Evolutionary conservation across 2,113 vertebrate species (phyloP), one percentile per base, ranked within the genome.

Genomic region (Trematocara unimaculatum): DNA sequence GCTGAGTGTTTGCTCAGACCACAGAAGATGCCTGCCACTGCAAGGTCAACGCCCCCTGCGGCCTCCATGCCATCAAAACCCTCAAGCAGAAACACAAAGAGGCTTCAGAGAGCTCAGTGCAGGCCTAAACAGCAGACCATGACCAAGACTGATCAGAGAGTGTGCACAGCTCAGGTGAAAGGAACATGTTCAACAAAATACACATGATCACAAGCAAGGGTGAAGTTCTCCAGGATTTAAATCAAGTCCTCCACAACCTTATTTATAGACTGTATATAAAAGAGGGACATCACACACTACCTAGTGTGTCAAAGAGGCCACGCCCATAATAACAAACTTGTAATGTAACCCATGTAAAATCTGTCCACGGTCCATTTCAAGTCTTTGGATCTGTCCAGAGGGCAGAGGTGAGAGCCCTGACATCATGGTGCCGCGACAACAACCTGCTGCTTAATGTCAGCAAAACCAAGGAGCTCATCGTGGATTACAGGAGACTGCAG

Each of bases 1-100:
- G 64, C 62, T 17, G 79, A 72, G 54, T 40, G 79, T 49, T 84
- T 49, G 67, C 29, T 70, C 85, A 31, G 55, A 10, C 81, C 3
- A 8, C 74, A 49, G 81, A 84, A 74, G 91, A 88, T 89, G 84
- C 78, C 90, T 92, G 91, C 83, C 84, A 49, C 87, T 4, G 81
- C 14, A 89, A 89, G 92, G 87, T 94, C 93, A 81, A 38, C 31
- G 56, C 74, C 89, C 87, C 85, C 67, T 8, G 51, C 14, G 77
- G 67, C 67, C 87, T 78, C 84, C 84, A 91, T 47, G 90, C 86
- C 91, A 91, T 82, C 77, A 89, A 78, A 89, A 91, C 86, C 90
- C 58, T 92, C 70, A 17, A 87, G 89, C 91, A 92, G 86, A 91
- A 93, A 91, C 87, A 88, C 84, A 81, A 89, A 84, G 85, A 53